Evolutionary conservation across 1,140 invertebrate genomes (phyloP).

Genomic region (Paracyclopina nana): DNA sequence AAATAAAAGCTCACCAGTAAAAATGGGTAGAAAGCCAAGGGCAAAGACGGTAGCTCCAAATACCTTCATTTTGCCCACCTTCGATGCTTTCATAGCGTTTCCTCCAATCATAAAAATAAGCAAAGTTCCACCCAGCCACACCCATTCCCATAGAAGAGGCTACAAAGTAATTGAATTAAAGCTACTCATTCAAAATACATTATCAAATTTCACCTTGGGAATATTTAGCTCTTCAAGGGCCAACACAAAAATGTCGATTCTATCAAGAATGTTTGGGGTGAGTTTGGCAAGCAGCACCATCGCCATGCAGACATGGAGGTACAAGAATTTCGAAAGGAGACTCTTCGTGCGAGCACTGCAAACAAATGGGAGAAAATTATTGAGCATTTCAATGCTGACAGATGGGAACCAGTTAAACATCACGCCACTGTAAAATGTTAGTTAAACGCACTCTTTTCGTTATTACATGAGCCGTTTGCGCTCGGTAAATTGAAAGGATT

Average conservation of each 20-base stretch:
- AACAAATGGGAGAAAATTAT: constrained; percentile 25
- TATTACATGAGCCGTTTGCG: not conserved
- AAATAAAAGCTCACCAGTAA: constrained; percentile 33
- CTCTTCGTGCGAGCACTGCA: constrained; percentile 77
- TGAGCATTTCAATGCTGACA: constrained; percentile 5
- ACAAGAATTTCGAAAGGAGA: constrained; percentile 72
- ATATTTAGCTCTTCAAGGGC: constrained; percentile 81
- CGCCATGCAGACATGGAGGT: constrained; percentile 73
- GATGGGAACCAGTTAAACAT: too few relatives aligned
- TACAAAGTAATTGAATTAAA: constrained; percentile 26
- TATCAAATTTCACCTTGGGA: constrained; percentile 43
- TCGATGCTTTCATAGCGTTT: not conserved
- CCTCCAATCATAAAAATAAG: constrained; percentile 52
- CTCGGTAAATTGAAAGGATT: not conserved
- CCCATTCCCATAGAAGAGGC: constrained; percentile 79
- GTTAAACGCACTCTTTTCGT: too few relatives aligned
- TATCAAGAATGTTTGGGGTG: constrained; percentile 69
- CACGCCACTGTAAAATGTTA: too few relatives aligned
- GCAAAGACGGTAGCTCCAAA: not conserved
- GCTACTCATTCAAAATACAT: not conserved
- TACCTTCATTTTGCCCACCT: not conserved
- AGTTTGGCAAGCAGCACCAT: constrained; percentile 76
- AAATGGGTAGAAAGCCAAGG: constrained; percentile 30
- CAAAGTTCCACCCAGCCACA: constrained; percentile 71
- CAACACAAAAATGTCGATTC: constrained; percentile 75